Percentiles rank a stretch among this genome's conserved stretches.
phyloP scores from a whole-genome alignment of 2,888 invertebrate species.

The Aelia acuminata region DNA sequence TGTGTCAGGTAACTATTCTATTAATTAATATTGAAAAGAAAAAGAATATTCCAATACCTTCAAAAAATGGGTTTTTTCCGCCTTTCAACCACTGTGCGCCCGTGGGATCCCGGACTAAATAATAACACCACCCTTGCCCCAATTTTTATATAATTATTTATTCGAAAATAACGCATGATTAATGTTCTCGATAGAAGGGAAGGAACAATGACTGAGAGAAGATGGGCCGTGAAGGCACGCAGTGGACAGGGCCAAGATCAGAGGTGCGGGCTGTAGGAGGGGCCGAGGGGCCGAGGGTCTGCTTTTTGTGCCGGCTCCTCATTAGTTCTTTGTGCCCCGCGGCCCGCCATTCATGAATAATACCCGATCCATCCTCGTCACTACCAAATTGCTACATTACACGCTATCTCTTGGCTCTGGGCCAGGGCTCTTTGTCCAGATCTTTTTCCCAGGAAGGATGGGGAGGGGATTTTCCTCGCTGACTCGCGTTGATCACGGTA shows the following conservation, averaged over 20 bases:
- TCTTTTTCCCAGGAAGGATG: background rate
- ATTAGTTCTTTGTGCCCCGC: conserved; percentile 18
- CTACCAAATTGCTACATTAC: background rate
- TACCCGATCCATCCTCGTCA: background rate
- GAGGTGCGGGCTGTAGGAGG: background rate
- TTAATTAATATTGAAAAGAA: too few species aligned
- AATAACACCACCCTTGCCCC: too few species aligned
- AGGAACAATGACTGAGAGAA: too few species aligned
- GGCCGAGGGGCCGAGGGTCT: conserved; percentile 5
- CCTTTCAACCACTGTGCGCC: too few species aligned
- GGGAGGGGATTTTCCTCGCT: background rate
- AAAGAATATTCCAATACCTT: too few species aligned
- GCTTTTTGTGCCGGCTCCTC: conserved; percentile 35
- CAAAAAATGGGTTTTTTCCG: too few species aligned
- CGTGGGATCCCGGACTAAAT: too few species aligned
- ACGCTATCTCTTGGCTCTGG: background rate
- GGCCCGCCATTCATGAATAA: conserved; percentile 34
- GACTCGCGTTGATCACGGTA: background rate
- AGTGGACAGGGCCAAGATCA: background rate
- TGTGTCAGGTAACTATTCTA: too few species aligned
- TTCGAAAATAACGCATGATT: too few species aligned
- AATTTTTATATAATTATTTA: too few species aligned
- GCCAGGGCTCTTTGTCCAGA: conserved; percentile 3
- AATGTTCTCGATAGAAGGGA: too few species aligned
- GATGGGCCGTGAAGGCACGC: too few species aligned